phyloP scores from a whole-genome alignment of 2,113 vertebrate genomes.

The Lepidothrix coronata region DNA sequence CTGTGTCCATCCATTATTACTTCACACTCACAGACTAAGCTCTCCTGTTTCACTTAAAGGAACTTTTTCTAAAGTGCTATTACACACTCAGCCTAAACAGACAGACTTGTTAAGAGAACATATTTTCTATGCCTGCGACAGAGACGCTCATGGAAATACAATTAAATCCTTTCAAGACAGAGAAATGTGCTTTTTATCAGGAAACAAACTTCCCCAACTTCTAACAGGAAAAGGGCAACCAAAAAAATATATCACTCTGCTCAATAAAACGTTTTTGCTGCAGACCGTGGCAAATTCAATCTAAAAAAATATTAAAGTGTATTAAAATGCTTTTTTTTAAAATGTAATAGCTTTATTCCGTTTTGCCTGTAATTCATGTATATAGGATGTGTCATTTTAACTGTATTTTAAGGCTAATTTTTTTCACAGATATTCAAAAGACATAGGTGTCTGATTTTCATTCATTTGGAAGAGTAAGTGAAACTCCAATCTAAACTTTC shows the following conservation, averaged over 20 bases:
- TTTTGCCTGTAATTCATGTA: not conserved
- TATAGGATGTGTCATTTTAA: not conserved
- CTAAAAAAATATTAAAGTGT: not conserved
- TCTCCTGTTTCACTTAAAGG: not conserved
- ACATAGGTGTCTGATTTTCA: not conserved
- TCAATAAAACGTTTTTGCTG: not conserved
- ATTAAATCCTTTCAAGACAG: not conserved
- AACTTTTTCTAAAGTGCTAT: not conserved
- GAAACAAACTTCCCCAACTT: not conserved
- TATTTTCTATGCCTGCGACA: not conserved
- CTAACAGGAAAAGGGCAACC: not conserved
- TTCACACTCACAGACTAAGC: not conserved
- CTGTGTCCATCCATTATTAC: rapidly evolving
- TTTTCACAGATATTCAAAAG: not conserved
- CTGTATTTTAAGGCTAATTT: not conserved
- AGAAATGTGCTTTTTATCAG: not conserved
- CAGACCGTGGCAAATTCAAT: not conserved
- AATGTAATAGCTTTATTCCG: not conserved
- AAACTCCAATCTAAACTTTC: not conserved
- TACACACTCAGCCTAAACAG: not conserved
- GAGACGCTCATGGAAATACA: not conserved
- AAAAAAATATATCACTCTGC: not conserved
- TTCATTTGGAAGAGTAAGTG: not conserved
- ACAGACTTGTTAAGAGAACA: not conserved
- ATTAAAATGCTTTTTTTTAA: not conserved